Percentiles rank a stretch among this genome's conserved stretches.
Conservation (phyloP, 53 echinoderm and acorn worm species). For the Holothuria scabra region DNA sequence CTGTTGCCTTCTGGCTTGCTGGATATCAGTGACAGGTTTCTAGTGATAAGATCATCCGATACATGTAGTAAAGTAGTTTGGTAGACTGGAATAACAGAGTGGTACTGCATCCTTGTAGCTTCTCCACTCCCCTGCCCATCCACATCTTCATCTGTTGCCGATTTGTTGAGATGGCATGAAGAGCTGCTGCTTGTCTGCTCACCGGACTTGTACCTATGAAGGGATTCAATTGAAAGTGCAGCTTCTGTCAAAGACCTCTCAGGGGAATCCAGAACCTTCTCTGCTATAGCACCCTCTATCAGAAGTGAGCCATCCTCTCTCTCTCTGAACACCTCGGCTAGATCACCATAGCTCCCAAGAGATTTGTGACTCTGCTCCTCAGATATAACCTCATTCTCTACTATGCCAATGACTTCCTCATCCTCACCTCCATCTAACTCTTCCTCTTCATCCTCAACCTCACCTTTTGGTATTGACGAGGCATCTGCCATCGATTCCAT, state of each 20-base stretch:
- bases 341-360: slow-evolving; percentile 36
- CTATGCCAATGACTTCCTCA: slow-evolving; percentile 77
- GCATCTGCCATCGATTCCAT: too few relatives aligned
- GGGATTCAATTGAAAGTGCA: slow-evolving; percentile 72
- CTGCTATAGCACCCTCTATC: slow-evolving; percentile 72
- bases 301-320: slow-evolving; percentile 60
- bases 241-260: slow-evolving; percentile 67
- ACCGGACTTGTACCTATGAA: slow-evolving; percentile 55
- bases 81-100: slow-evolving; percentile 71
- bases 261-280: slow-evolving; percentile 18
- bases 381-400: slow-evolving; percentile 79
- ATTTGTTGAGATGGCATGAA: slow-evolving; percentile 40
- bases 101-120: slow-evolving; percentile 55
- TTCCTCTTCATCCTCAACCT: slow-evolving; percentile 48
- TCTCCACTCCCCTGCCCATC: slow-evolving; percentile 39
- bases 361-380: slow-evolving; percentile 56
- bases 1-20: slow-evolving; percentile 62
- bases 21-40: slow-evolving; percentile 82
- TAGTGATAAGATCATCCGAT: slow-evolving; percentile 68
- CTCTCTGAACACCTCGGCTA: slow-evolving; percentile 61
- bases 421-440: slow-evolving; percentile 41
- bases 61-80: slow-evolving; percentile 67
- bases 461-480: too few relatives aligned
- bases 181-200: slow-evolving; percentile 44
- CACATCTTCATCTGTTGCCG: slow-evolving; percentile 54